Evolutionary conservation across 2,888 invertebrate genomes (phyloP), one percentile per base, ranked within the genome.

Genomic region (Hypomecis punctinalis): DNA sequence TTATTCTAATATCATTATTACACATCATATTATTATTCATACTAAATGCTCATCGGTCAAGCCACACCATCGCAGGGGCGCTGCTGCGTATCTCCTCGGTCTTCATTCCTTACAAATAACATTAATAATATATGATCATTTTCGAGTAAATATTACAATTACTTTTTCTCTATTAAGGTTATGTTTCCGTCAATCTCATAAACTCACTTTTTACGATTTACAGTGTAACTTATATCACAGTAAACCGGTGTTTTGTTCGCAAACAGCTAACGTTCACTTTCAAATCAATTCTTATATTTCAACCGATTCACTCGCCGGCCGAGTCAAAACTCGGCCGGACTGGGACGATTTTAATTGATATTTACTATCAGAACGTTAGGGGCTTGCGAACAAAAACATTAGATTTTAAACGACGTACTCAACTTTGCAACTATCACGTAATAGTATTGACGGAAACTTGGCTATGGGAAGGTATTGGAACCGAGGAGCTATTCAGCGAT

Each of bases 311-410:
- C 36, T 48, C 11, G 5, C 48, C n/a, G 48, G 48, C 5, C 48
- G 48, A n/a, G 48, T 48, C 10, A 1, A 5, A n/a, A n/a, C 48
- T 48, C 48, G 48, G 48, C 35, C 48, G 48, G 36, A 36, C n/a
- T 5, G 35, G n/a, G 35, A 36, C 11, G 2, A 48, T 48, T n/a
- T 35, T n/a, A n/a, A n/a, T 48, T 48, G n/a, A 48, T n/a, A 1
- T 48, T n/a, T 48, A 48, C n/a, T 48, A 36, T 36, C 48, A 48
- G n/a, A 48, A 48, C n/a, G 48, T 48, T 48, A 48, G 36, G 48
- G 48, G 48, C n/a, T 36, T 48, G 48, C 48, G 48, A 35, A 48
- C 48, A 35, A 48, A 48, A 48, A n/a, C 7, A 36, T 7, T 5
- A n/a, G 48, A 36, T n/a, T 48, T 48, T 10, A 48, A 48, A 48